Conservation (phyloP, 2,797 vertebrate species). For the Botia kubotai region DNA sequence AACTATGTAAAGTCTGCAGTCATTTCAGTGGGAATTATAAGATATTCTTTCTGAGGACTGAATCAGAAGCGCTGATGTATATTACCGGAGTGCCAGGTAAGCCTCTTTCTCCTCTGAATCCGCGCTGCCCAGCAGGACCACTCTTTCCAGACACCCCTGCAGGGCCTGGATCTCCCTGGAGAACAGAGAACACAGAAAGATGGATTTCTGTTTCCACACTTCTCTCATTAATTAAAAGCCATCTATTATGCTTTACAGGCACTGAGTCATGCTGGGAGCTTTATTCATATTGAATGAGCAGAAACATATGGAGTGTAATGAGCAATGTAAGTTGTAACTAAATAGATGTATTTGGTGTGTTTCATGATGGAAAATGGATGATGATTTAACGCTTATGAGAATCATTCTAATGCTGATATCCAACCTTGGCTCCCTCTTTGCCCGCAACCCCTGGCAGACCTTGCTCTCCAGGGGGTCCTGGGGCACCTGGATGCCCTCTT, state of each 20-base stretch:
- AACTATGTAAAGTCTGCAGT: conserved; percentile 6
- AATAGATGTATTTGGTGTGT: conserved; percentile 17
- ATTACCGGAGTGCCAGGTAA: conserved; percentile 82
- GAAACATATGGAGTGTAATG: conserved; percentile 44
- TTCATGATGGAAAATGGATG: conserved; percentile 51
- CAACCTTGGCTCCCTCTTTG: conserved; percentile 90
- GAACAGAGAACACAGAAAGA: conserved; percentile 58
- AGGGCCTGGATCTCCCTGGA: conserved; percentile 90
- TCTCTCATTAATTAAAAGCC: conserved; percentile 64
- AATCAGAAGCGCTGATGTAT: conserved; percentile 39
- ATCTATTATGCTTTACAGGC: conserved; percentile 69
- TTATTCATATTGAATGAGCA: conserved; percentile 70
- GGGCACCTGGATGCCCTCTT: conserved; percentile 90
- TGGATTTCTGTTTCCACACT: conserved; percentile 59
- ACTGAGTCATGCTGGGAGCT: conserved; percentile 51
- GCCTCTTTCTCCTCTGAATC: conserved; percentile 86
- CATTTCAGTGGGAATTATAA: conserved; percentile 1
- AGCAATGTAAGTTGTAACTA: conserved; percentile 29
- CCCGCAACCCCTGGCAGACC: conserved; percentile 90
- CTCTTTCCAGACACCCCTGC: conserved; percentile 83
- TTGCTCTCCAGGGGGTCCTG: conserved; percentile 90
- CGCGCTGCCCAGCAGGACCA: conserved; percentile 84
- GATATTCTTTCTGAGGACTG: not conserved
- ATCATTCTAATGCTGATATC: conserved; percentile 52
- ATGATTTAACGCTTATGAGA: conserved; percentile 43